A percentile compares a stretch with the other conserved stretches of the same genome.
These are phyloP conservation scores for Micropoecilia bifurca DNA, from an alignment of 2,797 vertebrate species.

Conservation along the genomic window DNA sequence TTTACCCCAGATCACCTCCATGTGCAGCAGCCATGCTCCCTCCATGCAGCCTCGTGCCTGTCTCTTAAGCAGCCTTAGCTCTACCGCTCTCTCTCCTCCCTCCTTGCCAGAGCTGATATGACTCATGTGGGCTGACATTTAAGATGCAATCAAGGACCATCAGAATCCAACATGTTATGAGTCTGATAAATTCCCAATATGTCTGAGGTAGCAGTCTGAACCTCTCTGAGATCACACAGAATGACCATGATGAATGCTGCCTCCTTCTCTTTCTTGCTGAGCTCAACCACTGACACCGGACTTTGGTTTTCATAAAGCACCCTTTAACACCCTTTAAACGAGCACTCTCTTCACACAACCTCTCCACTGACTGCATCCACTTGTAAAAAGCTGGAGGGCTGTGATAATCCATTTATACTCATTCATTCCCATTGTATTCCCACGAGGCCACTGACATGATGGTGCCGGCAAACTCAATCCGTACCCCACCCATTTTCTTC, in stretches of 20 bases:
- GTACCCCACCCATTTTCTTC: constrained; percentile 77
- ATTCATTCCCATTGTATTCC: constrained; percentile 77
- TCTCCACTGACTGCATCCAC: constrained; percentile 72
- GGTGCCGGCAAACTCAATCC: constrained; percentile 66
- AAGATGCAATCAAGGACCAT: constrained; percentile 68
- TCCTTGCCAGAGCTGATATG: constrained; percentile 62
- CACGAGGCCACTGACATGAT: constrained; percentile 74
- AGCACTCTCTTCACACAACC: constrained; percentile 71
- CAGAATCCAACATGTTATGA: constrained; percentile 47
- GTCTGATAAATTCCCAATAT: constrained; percentile 55
- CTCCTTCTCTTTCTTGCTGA: constrained; percentile 33
- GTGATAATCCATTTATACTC: constrained; percentile 79
- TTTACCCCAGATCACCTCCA: constrained; percentile 21
- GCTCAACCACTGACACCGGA: constrained; percentile 30
- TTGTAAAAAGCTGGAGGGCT: constrained; percentile 76
- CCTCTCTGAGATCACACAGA: constrained; percentile 32
- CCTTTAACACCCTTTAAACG: constrained; percentile 73
- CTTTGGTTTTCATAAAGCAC: constrained; percentile 37
- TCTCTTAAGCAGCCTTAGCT: constrained; percentile 39
- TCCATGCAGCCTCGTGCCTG: constrained; percentile 40
- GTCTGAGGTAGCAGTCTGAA: constrained; percentile 30
- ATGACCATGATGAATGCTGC: constrained; percentile 28
- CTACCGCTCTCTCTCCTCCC: constrained; percentile 25
- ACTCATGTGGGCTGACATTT: constrained; percentile 79
- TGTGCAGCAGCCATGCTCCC: constrained; percentile 49